Percentiles rank a stretch among this genome's conserved stretches.
phyloP scores from a whole-genome alignment of 1,140 invertebrate genomes.

The Rhopalosiphum maidis region DNA sequence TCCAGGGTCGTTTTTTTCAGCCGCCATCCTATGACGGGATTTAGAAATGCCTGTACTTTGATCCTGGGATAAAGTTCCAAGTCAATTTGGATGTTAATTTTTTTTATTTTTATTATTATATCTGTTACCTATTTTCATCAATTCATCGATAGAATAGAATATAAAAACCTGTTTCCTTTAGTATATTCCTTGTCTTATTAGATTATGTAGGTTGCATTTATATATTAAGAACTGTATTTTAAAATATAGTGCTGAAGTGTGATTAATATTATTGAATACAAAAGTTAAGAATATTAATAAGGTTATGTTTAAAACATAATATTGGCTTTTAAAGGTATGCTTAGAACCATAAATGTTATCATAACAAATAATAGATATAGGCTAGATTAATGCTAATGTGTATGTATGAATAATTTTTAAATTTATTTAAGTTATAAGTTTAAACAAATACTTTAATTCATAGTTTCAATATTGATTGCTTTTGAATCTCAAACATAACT shows the following conservation, averaged over 20 bases:
- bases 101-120: conserved; percentile 23
- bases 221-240: conserved; percentile 48
- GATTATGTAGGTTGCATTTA: conserved; percentile 36
- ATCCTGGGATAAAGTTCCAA: conserved; percentile 42
- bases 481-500: conserved; percentile 45
- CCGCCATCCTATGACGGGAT: conserved; percentile 53
- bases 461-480: neutral
- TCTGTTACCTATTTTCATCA: conserved; percentile 32
- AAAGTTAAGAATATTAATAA: neutral
- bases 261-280: neutral
- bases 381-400: neutral
- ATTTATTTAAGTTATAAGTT: neutral
- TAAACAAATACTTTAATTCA: neutral
- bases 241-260: conserved; percentile 17
- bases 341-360: neutral
- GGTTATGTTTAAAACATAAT: neutral
- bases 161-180: conserved; percentile 6
- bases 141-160: neutral
- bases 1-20: conserved; percentile 53
- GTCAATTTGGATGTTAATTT: conserved; percentile 43
- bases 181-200: neutral
- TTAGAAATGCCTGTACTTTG: conserved; percentile 55
- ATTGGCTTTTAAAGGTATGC: conserved; percentile 14
- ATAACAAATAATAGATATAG: neutral
- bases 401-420: neutral